These are phyloP conservation scores for Anoplolepis gracilipes DNA, from an alignment of 1,140 invertebrate species.

Conservation along the genomic window DNA sequence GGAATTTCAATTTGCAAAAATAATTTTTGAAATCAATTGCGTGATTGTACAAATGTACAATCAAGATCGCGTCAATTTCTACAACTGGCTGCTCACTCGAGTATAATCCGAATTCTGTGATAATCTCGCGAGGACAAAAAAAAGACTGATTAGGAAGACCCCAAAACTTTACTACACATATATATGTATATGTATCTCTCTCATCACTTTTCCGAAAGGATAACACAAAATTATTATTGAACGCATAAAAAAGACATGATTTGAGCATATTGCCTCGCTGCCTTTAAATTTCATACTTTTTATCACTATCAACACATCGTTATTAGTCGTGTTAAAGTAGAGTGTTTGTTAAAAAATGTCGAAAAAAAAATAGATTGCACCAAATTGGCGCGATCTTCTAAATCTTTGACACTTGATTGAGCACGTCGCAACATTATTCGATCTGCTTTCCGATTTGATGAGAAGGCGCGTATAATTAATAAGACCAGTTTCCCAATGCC, in stretches of 20 bases:
- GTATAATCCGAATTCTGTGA: slow-evolving; percentile 58
- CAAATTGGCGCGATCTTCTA: slow-evolving; percentile 68
- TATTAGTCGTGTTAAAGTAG: slow-evolving; percentile 13
- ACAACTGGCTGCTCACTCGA: slow-evolving; percentile 26
- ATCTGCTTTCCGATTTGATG: slow-evolving; percentile 51
- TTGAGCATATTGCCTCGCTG: not conserved
- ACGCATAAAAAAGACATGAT: not conserved
- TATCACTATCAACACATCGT: not conserved
- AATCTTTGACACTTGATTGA: slow-evolving; percentile 9
- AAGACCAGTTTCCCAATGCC: slow-evolving; percentile 62
- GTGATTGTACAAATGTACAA: slow-evolving; percentile 32
- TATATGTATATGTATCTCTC: not conserved
- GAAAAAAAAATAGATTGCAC: slow-evolving; percentile 21
- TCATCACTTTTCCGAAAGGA: not conserved
- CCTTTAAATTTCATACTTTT: slow-evolving; percentile 1
- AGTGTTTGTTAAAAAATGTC: slow-evolving; percentile 27
- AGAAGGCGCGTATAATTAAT: slow-evolving; percentile 65
- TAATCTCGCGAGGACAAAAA: slow-evolving; percentile 62
- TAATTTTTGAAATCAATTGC: slow-evolving; percentile 23
- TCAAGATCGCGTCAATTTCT: slow-evolving; percentile 69
- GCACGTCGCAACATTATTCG: slow-evolving; percentile 24
- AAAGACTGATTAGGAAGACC: slow-evolving; percentile 70
- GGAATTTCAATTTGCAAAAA: slow-evolving; percentile 31
- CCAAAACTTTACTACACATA: slow-evolving; percentile 44
- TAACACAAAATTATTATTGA: slow-evolving; percentile 12